Percentiles rank a stretch among this genome's conserved stretches.
These are phyloP conservation scores for Rhagoletis zephyria DNA, from an alignment of 1,140 invertebrate species.

Conservation along the genomic window DNA sequence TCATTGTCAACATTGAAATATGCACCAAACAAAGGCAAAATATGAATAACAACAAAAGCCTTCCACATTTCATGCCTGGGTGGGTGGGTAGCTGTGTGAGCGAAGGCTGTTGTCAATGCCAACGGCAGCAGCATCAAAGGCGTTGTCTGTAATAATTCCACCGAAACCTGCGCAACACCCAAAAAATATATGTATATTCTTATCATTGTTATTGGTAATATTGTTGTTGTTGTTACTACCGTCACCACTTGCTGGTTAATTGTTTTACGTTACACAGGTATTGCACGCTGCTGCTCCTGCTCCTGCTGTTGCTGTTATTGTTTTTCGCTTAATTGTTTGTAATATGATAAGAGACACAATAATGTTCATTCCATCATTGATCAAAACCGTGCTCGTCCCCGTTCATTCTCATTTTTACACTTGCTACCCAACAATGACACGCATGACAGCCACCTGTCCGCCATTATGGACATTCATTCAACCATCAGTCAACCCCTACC, in stretches of 20 bases:
- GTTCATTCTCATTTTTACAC: background rate
- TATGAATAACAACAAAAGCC: too few relatives aligned
- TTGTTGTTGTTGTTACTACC: background rate
- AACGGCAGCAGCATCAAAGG: background rate
- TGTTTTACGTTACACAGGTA: slow-evolving; percentile 36
- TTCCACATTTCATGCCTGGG: background rate
- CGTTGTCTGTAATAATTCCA: slow-evolving; percentile 20
- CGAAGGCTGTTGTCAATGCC: background rate
- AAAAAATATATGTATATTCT: background rate
- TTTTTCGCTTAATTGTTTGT: slow-evolving; percentile 49
- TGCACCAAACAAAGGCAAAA: slow-evolving; percentile 1
- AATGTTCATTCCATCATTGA: slow-evolving; percentile 34
- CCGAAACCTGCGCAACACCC: background rate
- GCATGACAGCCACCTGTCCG: slow-evolving; percentile 50
- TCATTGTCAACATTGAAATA: slow-evolving; percentile 48
- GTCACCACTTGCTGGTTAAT: slow-evolving; percentile 13
- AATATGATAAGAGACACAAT: slow-evolving; percentile 51
- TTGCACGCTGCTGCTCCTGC: background rate
- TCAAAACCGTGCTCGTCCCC: background rate
- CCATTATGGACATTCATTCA: slow-evolving; percentile 42
- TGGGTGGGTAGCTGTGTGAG: background rate
- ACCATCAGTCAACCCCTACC: slow-evolving; percentile 2
- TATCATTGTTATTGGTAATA: slow-evolving; percentile 4
- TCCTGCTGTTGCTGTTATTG: slow-evolving; percentile 14
- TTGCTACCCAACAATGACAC: slow-evolving; percentile 9